A percentile compares a stretch with the other conserved stretches of the same genome.
Evolutionary conservation across 2,113 vertebrate genomes (phyloP).

Genomic region (Xerus inauris): DNA sequence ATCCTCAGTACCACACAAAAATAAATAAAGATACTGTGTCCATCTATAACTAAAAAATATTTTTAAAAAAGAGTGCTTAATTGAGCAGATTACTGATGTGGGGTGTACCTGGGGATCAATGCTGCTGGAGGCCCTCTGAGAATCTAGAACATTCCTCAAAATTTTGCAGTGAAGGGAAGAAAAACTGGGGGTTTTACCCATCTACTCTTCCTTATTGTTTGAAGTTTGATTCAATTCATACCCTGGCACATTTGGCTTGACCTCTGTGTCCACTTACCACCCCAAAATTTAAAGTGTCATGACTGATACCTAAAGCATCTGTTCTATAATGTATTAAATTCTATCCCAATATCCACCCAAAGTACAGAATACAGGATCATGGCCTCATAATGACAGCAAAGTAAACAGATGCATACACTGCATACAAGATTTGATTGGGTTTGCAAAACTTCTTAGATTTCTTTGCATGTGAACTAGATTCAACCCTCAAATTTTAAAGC

Average conservation of each 20-base stretch:
- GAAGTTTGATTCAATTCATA: neutral
- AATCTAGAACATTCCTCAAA: neutral
- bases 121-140: neutral
- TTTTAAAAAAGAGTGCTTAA: neutral
- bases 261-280: neutral
- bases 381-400: neutral
- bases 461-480: slow-evolving; percentile 35
- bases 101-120: neutral
- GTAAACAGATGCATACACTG: neutral
- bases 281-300: neutral
- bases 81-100: neutral
- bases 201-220: neutral
- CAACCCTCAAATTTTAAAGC: neutral
- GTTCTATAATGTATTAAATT: neutral
- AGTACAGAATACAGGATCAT: neutral
- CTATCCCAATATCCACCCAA: neutral
- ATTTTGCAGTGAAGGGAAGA: neutral
- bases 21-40: too few species aligned
- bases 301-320: neutral
- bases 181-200: neutral
- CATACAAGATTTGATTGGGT: neutral
- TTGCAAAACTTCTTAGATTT: slow-evolving; percentile 37
- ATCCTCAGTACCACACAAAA: too few species aligned
- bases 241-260: neutral
- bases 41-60: too few species aligned